Evolutionary conservation across 2,888 invertebrate species (phyloP), one percentile per base, ranked within the genome.

Genomic region (Ormyrus nitidulus): DNA sequence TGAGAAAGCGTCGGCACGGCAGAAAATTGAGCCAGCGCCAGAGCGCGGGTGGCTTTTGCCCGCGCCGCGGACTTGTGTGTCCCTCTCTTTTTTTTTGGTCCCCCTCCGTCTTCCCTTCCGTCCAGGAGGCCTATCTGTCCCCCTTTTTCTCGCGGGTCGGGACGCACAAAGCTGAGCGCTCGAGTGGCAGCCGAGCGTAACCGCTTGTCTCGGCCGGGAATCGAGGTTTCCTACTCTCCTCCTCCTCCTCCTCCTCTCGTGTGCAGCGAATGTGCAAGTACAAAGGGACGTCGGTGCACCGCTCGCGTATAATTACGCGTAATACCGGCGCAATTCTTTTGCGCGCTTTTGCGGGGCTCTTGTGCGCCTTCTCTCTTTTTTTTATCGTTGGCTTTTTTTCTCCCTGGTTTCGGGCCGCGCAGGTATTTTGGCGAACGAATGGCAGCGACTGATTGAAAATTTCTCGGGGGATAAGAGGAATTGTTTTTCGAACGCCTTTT

Each of bases 181-280:
- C 34, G 82, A 77, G 83, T 73, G 34, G 83, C 85, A 86, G 81
- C 86, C 80, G 84, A 87, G 84, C 85, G 85, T 83, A 84, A 86
- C 81, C 34, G 69, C 68, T 78, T 78, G 78, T 78, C 78, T 78
- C 46, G 56, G 19, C 51, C 48, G 70, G 44, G 49, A 68, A 78
- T 78, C 78, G 73, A 61, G 66, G 69, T 79, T 75, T 79, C 59
- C n/a, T 71, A 19, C 58, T 51, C 48, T 73, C 44, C 10, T 6
- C 59, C 34, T 11, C 46, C 61, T 61, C 34, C 11, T 34, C 61
- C 11, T 19, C 34, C 19, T 61, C 8, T 61, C 34, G 8, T 19
- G 44, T 7, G 46, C 34, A 51, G 44, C 44, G 49, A 13, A 44
- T 19, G 58, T 51, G 13, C 46, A n/a, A 6, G n/a, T 34, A 13